These are phyloP conservation scores for Drosophila kanapiae DNA, from an alignment of 1,140 invertebrate species.

Conservation along the genomic window DNA sequence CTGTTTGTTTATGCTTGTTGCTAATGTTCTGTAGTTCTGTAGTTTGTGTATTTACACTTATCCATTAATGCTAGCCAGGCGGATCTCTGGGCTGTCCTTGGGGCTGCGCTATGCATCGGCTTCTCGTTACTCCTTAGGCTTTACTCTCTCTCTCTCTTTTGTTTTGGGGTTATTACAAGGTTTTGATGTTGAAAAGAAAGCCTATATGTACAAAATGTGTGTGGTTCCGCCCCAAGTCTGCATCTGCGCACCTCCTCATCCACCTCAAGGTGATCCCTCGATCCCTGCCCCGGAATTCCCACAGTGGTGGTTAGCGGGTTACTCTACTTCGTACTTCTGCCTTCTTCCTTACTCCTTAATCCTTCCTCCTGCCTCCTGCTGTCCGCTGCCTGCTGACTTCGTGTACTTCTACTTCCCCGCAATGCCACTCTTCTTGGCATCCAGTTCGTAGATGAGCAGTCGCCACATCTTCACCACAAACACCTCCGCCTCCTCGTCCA, in stretches of 20 bases:
- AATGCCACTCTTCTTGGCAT: constrained; percentile 95
- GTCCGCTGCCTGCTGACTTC: not conserved
- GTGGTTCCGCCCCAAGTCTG: constrained; percentile 6
- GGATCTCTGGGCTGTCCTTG: constrained; percentile 37
- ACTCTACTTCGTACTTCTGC: not conserved
- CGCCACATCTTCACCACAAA: constrained; percentile 99
- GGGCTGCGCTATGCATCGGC: constrained; percentile 12
- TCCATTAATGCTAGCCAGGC: constrained; percentile 55
- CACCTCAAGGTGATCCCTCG: constrained; percentile 17
- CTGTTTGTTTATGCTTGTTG: constrained; percentile 22
- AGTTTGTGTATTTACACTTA: constrained; percentile 69
- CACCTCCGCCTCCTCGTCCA: constrained; percentile 99
- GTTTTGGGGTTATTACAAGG: too few species aligned
- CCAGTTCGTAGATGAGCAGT: constrained; percentile 99
- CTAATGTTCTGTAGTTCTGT: constrained; percentile 4
- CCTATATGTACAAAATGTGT: constrained; percentile 39
- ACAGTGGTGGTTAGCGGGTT: constrained; percentile 6
- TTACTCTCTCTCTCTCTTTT: not conserved
- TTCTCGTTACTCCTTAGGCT: too few species aligned
- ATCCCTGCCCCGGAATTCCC: constrained; percentile 11
- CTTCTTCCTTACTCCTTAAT: too few species aligned
- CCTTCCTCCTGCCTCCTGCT: not conserved
- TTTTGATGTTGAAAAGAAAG: too few species aligned
- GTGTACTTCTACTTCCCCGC: constrained; percentile 49
- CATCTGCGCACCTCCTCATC: not conserved